Evolutionary conservation across 2,797 vertebrate genomes (phyloP), one percentile per base, ranked within the genome.

Genomic region (Cuniculus paca): DNA sequence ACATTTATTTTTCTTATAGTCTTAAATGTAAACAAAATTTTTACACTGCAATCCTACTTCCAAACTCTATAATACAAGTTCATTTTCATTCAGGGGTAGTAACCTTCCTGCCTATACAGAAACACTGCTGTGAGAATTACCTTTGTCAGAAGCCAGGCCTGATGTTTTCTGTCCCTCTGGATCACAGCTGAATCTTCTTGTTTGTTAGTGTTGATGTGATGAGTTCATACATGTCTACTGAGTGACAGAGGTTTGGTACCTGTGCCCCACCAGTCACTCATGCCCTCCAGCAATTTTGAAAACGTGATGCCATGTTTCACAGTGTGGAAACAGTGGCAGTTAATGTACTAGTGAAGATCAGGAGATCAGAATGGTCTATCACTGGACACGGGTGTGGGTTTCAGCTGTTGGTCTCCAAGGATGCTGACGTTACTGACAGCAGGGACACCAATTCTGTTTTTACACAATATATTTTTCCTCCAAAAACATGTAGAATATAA

Each of bases 181-280:
- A 83, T 95, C 52, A 90, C 2, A 61, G 52, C 9, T 90, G 58
- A 72, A 50, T 81, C 77, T 92, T 93, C 94, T 34, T 26, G 39
- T 56, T 77, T 88, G 78, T 86, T 70, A 45, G 31, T 90, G 63
- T 56, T 94, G 97, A 94, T 48, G 42, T 61, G 19, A 92, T 83
- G 31, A 56, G 58, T 54, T 90, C 42, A 90, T 86, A 81, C 0
- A 0, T 86, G 48, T 72, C 90, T 92, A 82, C 74, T 8, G 91
- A 95, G 60, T 86, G 50, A 79, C n/a, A 63, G 77, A 36, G 50
- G 75, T 87, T 88, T 81, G 22, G 39, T 75, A 36, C 58, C 22
- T 48, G 17, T 68, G 85, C 22, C 45, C 93, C 68, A 94, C 50
- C 61, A 94, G 91, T 82, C 28, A 85, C 12, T 75, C 84, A 91